Evolutionary conservation across 2,888 invertebrate genomes (phyloP).

Genomic region (Anoncus sp.): DNA sequence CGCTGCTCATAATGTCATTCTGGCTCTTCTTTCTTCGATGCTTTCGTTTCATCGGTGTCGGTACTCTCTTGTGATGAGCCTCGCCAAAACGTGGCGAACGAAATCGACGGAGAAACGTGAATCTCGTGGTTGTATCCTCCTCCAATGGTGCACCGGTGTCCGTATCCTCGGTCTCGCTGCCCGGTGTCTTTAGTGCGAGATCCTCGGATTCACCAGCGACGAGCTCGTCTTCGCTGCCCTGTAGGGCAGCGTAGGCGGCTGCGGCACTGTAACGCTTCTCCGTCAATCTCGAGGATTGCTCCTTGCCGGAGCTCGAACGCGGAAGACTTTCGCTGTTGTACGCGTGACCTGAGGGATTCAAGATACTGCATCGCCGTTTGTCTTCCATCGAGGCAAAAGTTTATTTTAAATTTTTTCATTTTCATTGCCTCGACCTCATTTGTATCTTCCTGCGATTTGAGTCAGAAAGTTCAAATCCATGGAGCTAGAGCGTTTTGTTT

Average conservation of each 20-base stretch:
- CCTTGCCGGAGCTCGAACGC: constrained; percentile 70
- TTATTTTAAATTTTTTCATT: constrained; percentile 6
- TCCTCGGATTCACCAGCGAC: constrained; percentile 78
- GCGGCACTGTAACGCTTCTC: constrained; percentile 80
- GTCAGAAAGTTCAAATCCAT: no score
- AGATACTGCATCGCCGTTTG: constrained; percentile 28
- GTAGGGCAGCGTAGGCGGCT: constrained; percentile 80
- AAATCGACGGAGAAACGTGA: constrained; percentile 85
- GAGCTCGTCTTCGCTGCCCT: constrained; percentile 82
- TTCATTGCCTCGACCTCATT: not conserved
- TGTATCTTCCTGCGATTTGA: no score
- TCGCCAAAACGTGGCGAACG: constrained; percentile 84
- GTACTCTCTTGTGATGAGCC: constrained; percentile 86
- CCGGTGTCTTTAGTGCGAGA: constrained; percentile 76
- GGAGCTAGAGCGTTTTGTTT: no score
- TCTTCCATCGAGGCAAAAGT: not conserved
- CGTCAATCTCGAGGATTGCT: constrained; percentile 75
- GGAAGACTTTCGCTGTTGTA: constrained; percentile 78
- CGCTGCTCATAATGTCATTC: constrained; percentile 77
- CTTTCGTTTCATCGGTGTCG: constrained; percentile 85
- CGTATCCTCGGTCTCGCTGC: constrained; percentile 83
- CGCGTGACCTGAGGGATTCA: constrained; percentile 72
- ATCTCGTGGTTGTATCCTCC: constrained; percentile 74
- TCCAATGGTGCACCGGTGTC: constrained; percentile 81
- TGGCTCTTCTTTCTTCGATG: constrained; percentile 81